Evolutionary conservation across 2,888 invertebrate species (phyloP).

Genomic region (Steinernema scapterisci): DNA sequence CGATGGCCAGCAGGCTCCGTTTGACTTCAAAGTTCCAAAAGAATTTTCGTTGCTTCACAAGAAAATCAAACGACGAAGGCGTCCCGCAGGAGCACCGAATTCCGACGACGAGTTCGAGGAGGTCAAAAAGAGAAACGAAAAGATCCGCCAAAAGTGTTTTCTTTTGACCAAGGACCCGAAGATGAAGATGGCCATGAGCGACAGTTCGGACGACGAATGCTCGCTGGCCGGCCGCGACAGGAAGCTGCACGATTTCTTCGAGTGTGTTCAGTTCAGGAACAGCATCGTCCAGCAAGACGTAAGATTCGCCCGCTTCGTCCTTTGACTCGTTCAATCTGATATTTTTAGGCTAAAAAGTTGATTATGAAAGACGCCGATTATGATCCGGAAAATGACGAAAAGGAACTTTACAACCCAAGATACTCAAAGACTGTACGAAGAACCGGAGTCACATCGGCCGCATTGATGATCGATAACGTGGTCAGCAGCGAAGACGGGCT

Average conservation of each 20-base stretch:
- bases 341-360: slow-evolving; percentile 12
- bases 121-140: not conserved
- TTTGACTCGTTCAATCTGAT: too few relatives aligned
- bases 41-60: slow-evolving; percentile 3
- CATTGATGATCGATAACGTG: not conserved
- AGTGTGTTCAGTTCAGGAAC: slow-evolving; percentile 22
- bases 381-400: slow-evolving; percentile 2
- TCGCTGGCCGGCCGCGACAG: not conserved
- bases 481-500: not conserved
- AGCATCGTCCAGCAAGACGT: slow-evolving; percentile 5
- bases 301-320: too few relatives aligned
- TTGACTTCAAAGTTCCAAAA: not conserved
- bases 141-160: not conserved
- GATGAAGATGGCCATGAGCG: not conserved
- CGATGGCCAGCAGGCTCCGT: not conserved
- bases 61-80: not conserved
- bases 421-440: slow-evolving; percentile 11
- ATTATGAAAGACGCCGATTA: slow-evolving; percentile 9
- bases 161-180: not conserved
- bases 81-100: slow-evolving; percentile 1
- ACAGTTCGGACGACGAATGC: slow-evolving; percentile 22
- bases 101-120: slow-evolving; percentile 5
- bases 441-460: not conserved
- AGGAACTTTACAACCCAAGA: slow-evolving; percentile 19
- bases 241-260: slow-evolving; percentile 18